Conservation (phyloP, 2,113 vertebrate genomes). For the Catharus bicknelli region DNA sequence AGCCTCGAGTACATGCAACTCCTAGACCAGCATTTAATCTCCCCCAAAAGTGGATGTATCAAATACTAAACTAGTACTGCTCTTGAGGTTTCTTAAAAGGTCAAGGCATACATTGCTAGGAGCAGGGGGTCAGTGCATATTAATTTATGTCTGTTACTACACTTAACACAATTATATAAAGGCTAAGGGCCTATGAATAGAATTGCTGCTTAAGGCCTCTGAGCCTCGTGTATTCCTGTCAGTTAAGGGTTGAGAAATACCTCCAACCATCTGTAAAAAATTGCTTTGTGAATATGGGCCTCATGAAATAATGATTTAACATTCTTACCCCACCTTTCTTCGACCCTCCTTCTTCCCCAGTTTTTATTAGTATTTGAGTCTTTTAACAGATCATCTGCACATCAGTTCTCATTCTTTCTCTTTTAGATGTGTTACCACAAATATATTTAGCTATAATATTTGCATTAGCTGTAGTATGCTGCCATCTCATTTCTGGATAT, state of each 20-base stretch:
- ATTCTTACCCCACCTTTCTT: not conserved
- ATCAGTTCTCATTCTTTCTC: constrained; percentile 4
- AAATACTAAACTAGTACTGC: constrained; percentile 2
- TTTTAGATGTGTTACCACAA: constrained; percentile 2
- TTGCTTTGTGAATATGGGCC: not conserved
- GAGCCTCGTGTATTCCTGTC: constrained; percentile 32
- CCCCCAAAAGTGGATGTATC: not conserved
- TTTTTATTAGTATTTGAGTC: constrained; percentile 27
- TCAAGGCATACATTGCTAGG: not conserved
- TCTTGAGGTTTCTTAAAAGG: constrained; percentile 40
- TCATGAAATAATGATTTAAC: constrained; percentile 42
- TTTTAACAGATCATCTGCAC: constrained; percentile 6
- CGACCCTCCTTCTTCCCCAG: not conserved
- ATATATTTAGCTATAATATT: not conserved
- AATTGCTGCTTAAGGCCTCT: constrained; percentile 56
- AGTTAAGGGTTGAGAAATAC: constrained; percentile 38
- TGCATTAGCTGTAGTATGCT: not conserved
- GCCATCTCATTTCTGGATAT: not conserved
- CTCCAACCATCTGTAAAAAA: constrained; percentile 55
- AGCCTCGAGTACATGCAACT: not conserved
- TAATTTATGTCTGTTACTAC: constrained; percentile 38
- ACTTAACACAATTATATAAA: constrained; percentile 56
- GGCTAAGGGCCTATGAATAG: constrained; percentile 51
- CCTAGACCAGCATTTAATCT: not conserved
- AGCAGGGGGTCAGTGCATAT: not conserved